phyloP scores from a whole-genome alignment of 2,797 vertebrate species.

The Scleropages formosus region DNA sequence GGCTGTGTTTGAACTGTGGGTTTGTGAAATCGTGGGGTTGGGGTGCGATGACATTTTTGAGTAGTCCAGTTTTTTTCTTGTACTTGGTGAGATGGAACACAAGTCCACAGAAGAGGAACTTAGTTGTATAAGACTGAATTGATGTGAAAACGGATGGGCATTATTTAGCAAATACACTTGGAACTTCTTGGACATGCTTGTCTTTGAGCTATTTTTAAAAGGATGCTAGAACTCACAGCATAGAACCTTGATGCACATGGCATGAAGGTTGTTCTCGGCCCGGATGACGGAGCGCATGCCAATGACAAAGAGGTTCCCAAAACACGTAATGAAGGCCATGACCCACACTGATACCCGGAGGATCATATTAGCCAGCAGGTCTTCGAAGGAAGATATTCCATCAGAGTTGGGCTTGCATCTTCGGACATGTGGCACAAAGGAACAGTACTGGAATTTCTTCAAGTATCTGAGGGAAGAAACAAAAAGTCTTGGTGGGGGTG shows the following conservation, averaged over 20 bases:
- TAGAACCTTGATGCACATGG: slow-evolving; percentile 81
- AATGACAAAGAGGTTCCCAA: slow-evolving; percentile 82
- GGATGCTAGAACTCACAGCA: slow-evolving; percentile 73
- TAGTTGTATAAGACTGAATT: too few relatives aligned
- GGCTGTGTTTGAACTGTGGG: too few relatives aligned
- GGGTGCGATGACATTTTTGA: too few relatives aligned
- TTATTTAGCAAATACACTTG: background rate
- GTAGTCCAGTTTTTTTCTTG: too few relatives aligned
- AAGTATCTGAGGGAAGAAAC: slow-evolving; percentile 69
- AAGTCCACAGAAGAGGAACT: too few relatives aligned
- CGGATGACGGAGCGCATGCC: slow-evolving; percentile 80
- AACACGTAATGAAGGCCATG: slow-evolving; percentile 81
- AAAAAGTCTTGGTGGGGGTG: too few relatives aligned
- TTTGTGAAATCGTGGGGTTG: too few relatives aligned
- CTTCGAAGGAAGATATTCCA: slow-evolving; percentile 82
- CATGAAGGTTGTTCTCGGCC: slow-evolving; percentile 78
- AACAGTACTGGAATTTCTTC: slow-evolving; percentile 81
- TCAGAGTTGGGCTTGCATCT: slow-evolving; percentile 82
- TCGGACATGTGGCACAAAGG: slow-evolving; percentile 75
- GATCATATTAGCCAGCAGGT: slow-evolving; percentile 77
- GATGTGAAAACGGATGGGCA: too few relatives aligned
- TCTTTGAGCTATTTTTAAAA: background rate
- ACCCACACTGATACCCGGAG: slow-evolving; percentile 83
- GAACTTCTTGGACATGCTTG: background rate
- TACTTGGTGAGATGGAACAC: too few relatives aligned